Evolutionary conservation across 2,113 vertebrate genomes (phyloP).

Genomic region (Ginglymostoma cirratum): DNA sequence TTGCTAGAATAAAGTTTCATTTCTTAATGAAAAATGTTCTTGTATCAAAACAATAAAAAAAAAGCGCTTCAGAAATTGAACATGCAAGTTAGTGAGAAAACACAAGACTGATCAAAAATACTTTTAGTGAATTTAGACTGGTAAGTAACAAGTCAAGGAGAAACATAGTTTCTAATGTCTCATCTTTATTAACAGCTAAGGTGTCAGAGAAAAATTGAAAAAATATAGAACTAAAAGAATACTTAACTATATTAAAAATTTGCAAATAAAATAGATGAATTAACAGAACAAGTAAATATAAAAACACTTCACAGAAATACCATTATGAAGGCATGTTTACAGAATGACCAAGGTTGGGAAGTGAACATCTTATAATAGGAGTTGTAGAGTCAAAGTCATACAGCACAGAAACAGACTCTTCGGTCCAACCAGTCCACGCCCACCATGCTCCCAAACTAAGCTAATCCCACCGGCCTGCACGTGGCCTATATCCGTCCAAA

Average conservation of each 20-base stretch:
- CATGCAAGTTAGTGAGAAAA: not conserved
- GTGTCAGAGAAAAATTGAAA: not conserved
- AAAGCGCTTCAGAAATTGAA: not conserved
- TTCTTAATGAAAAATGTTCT: not conserved
- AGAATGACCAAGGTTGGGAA: too few species aligned
- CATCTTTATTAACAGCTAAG: too few species aligned
- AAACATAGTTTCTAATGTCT: not conserved
- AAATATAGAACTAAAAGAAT: not conserved
- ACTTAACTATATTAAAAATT: not conserved
- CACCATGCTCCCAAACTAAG: too few species aligned
- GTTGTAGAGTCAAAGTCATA: too few species aligned
- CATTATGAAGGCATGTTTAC: too few species aligned
- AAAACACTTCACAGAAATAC: not conserved
- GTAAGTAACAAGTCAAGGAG: not conserved
- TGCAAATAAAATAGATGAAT: not conserved
- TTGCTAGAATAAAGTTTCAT: not conserved
- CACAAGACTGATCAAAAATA: not conserved
- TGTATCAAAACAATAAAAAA: not conserved
- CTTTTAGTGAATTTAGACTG: too few species aligned
- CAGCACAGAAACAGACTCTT: too few species aligned
- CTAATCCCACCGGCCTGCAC: too few species aligned
- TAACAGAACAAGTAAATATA: not conserved
- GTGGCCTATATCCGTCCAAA: too few species aligned
- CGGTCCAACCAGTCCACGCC: too few species aligned
- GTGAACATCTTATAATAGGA: too few species aligned